Evolutionary conservation across 2,888 invertebrate species (phyloP).

Genomic region (Hypomecis punctinalis): DNA sequence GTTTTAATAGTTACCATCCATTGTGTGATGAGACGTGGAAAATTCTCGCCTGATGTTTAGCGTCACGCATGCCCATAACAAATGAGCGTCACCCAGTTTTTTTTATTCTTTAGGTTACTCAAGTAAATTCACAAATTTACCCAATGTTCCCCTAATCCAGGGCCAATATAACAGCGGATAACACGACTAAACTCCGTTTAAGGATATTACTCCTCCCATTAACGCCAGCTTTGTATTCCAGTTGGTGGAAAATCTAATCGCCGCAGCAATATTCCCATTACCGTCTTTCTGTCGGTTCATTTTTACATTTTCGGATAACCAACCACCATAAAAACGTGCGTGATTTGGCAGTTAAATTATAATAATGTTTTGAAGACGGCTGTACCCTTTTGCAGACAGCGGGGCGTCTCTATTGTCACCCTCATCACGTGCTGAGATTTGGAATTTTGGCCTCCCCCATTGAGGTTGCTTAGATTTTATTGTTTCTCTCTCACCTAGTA

Average conservation of each 20-base stretch:
- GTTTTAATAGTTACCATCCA: no score
- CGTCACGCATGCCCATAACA: no score
- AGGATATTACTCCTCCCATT: slow-evolving; percentile 18
- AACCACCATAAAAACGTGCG: slow-evolving; percentile 32
- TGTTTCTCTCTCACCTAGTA: slow-evolving; percentile 47
- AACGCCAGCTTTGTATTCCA: slow-evolving; percentile 29
- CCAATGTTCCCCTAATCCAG: background rate
- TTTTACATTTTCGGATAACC: slow-evolving; percentile 33
- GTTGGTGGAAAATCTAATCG: slow-evolving; percentile 22
- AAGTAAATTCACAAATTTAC: background rate
- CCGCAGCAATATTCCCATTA: slow-evolving; percentile 28
- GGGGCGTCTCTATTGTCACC: slow-evolving; percentile 62
- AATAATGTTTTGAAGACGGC: slow-evolving; percentile 32
- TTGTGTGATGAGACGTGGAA: no score
- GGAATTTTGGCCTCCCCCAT: slow-evolving; percentile 51
- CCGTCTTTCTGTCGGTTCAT: slow-evolving; percentile 26
- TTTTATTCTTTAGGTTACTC: no score
- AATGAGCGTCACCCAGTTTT: no score
- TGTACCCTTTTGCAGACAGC: slow-evolving; percentile 51
- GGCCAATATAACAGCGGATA: slow-evolving; percentile 12
- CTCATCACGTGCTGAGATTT: slow-evolving; percentile 65
- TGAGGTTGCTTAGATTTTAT: slow-evolving; percentile 55
- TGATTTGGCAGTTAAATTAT: slow-evolving; percentile 36
- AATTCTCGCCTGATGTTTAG: no score
- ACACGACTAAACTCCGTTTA: slow-evolving; percentile 18